These are phyloP conservation scores for Vombatus ursinus DNA, from an alignment of 2,113 vertebrate species.

Conservation along the genomic window DNA sequence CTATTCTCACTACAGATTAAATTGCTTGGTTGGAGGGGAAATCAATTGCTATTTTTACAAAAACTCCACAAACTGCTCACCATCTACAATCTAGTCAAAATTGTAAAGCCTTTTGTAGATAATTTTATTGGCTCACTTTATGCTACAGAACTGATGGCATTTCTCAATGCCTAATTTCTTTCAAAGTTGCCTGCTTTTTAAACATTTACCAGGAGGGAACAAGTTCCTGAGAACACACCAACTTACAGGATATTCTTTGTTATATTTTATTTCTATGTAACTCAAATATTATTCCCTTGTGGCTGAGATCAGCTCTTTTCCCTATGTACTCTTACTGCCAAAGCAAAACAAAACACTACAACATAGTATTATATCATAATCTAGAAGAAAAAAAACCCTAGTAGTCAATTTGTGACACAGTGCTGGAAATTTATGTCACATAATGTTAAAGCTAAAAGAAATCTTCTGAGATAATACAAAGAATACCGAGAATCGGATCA, in stretches of 20 bases:
- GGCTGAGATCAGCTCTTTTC: conserved; percentile 13
- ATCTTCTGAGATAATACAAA: not conserved
- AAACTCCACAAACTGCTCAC: conserved; percentile 54
- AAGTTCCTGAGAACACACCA: not conserved
- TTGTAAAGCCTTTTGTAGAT: conserved; percentile 63
- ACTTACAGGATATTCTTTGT: not conserved
- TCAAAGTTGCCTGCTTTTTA: conserved; percentile 25
- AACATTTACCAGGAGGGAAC: conserved; percentile 47
- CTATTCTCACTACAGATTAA: conserved; percentile 42
- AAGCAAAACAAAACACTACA: not conserved
- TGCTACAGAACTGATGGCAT: conserved; percentile 35
- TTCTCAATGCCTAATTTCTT: conserved; percentile 65
- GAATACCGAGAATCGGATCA: not conserved
- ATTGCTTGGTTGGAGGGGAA: conserved; percentile 60
- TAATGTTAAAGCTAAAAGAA: not conserved
- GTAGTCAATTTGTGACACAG: not conserved
- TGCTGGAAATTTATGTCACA: not conserved
- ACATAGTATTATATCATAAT: not conserved
- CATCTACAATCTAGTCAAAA: conserved; percentile 71
- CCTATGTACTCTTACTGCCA: not conserved
- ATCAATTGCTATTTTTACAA: conserved; percentile 66
- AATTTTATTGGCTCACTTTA: conserved; percentile 68
- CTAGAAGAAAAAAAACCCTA: conserved; percentile 9
- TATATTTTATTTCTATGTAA: conserved; percentile 32
- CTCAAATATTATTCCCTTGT: conserved; percentile 27